Base-by-base conservation (phyloP, 1,140 invertebrate species). In the Neuroterus valhalla region DNA sequence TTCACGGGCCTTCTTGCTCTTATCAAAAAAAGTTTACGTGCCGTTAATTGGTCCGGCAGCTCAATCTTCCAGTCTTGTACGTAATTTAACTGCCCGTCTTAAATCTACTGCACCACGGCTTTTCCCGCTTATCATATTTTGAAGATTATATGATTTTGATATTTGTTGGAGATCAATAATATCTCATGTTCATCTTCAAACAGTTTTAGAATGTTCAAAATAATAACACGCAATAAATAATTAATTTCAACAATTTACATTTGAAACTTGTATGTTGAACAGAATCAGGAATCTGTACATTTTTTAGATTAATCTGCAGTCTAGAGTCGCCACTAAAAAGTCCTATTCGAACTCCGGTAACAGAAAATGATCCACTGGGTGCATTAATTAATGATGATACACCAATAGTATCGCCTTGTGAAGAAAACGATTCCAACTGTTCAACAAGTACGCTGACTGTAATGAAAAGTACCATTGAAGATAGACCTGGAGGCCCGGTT, bases 321-420 rank as follows among this genome's bases (percentile, higher is more conserved):
- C 72, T 78, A 44, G 89, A 90, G 71, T 91, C 91, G 2, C 90
- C 90, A 15, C 75, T 91, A 11, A 91, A 91, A 79, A 92, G 91
- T 83, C 92, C 92, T 48, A 84, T 94, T 19, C 91, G 96, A 52
- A 96, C 95, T 21, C 94, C 95, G 2, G 96, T 98, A 1, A 95
- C 96, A 2, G 93, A 96, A 85, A 97, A 97, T 86, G 97, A 98
- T 91, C 97, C 97, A 1, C 88, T 98, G 26, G 97, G 97, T 11
- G 96, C 96, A 31, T 90, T 97, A 48, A 91, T 91, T 68, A 92
- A 93, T 43, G 89, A 90, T 42, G 87, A 89, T 71, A 90, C 89
- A n/a, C 89, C 89, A 2, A 84, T 90, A 43, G 88, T 90, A 48
- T 90, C 89, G 11, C 89, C 89, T 45, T 89, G 87, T 15, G 89